Conservation (phyloP, 2,888 invertebrate species). For the Mechanitis messenoides region DNA sequence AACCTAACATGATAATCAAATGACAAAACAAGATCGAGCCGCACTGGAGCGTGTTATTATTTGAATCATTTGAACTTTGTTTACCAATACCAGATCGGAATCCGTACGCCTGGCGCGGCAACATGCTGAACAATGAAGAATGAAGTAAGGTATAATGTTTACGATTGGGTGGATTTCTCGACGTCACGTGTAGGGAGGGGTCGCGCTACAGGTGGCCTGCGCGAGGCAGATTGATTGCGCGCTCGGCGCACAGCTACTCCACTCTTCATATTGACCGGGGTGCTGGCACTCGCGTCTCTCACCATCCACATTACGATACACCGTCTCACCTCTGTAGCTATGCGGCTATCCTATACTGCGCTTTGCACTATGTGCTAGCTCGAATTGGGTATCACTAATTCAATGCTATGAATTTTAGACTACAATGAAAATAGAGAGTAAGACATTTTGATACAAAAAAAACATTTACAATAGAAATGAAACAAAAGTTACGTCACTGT, state of each 20-base stretch:
- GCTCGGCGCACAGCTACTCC: constrained; percentile 71
- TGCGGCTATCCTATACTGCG: constrained; percentile 13
- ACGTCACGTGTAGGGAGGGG: constrained; percentile 66
- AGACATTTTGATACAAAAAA: constrained; percentile 9
- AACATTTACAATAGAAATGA: background rate
- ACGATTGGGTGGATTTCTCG: constrained; percentile 75
- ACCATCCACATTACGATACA: constrained; percentile 59
- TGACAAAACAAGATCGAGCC: too few species aligned
- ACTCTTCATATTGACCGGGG: constrained; percentile 76
- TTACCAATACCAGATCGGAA: constrained; percentile 71
- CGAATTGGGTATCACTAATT: constrained; percentile 2
- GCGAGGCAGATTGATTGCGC: constrained; percentile 71
- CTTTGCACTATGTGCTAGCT: background rate
- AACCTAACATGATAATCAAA: too few species aligned
- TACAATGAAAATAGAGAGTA: background rate
- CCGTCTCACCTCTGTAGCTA: constrained; percentile 23
- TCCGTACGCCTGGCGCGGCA: constrained; percentile 64
- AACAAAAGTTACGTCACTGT: constrained; percentile 23
- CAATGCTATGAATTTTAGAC: constrained; percentile 4
- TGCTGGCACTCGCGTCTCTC: constrained; percentile 67
- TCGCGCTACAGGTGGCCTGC: constrained; percentile 65
- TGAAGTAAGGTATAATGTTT: constrained; percentile 76
- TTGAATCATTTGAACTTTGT: constrained; percentile 52
- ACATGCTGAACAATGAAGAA: constrained; percentile 73
- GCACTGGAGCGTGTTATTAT: background rate